phyloP scores from a whole-genome alignment of 2,113 vertebrate genomes.

The Pseudorasbora parva region DNA sequence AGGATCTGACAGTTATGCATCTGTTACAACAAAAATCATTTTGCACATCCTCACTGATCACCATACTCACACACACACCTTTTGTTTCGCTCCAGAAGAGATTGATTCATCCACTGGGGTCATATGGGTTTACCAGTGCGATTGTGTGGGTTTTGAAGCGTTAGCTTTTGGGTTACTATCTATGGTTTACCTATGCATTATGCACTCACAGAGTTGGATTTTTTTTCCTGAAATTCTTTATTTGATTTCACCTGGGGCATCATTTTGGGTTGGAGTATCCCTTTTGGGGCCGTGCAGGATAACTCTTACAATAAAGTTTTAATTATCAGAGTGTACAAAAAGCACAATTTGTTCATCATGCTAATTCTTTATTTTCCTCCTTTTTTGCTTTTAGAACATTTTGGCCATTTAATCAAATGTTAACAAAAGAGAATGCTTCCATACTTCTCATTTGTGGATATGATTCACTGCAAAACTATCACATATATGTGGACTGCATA shows the following conservation, averaged over 20 bases:
- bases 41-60: background rate
- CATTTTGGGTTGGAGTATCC: background rate
- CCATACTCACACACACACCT: background rate
- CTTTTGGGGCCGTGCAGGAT: too few relatives aligned
- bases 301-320: too few relatives aligned
- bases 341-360: too few relatives aligned
- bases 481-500: too few relatives aligned
- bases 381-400: background rate
- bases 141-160: background rate
- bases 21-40: background rate
- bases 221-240: background rate
- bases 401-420: background rate
- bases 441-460: too few relatives aligned
- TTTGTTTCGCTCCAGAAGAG: background rate
- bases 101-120: background rate
- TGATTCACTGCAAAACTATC: too few relatives aligned
- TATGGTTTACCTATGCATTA: too few relatives aligned
- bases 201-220: background rate
- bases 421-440: too few relatives aligned
- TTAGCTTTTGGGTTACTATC: background rate
- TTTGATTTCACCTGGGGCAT: background rate
- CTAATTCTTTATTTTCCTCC: too few relatives aligned
- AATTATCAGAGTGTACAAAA: too few relatives aligned
- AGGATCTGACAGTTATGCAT: constrained; percentile 1
- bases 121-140: background rate